These are phyloP conservation scores for Terrapene triunguis DNA, from an alignment of 2,113 vertebrate species.

Conservation along the genomic window DNA sequence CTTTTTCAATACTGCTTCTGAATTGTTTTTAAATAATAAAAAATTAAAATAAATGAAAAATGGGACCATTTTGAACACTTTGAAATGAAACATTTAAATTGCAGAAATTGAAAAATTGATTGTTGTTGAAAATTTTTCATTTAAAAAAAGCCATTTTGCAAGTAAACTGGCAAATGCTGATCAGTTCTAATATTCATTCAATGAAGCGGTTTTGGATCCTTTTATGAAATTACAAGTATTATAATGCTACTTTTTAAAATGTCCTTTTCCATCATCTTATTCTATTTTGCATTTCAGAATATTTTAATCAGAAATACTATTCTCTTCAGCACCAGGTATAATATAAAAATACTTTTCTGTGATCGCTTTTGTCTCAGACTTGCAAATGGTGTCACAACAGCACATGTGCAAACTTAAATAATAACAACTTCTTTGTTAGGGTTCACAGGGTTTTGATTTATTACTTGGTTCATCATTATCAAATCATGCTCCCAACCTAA, in stretches of 20 bases:
- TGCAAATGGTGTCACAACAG: background rate
- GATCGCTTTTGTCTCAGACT: background rate
- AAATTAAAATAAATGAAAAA: background rate
- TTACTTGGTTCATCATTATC: conserved; percentile 45
- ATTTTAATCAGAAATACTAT: background rate
- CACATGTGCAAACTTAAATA: background rate
- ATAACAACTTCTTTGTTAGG: background rate
- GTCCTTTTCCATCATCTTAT: background rate
- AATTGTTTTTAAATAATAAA: background rate
- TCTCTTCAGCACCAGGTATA: background rate
- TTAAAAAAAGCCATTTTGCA: background rate
- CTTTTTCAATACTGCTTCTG: background rate
- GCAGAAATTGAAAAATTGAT: background rate
- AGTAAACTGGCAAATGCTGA: background rate
- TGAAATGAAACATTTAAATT: background rate
- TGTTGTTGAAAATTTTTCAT: background rate
- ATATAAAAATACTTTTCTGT: background rate
- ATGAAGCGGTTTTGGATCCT: background rate
- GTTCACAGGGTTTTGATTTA: conserved; percentile 13
- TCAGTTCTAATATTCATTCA: background rate
- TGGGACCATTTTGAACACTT: background rate
- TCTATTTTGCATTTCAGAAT: background rate
- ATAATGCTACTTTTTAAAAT: background rate
- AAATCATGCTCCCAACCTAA: conserved; percentile 51
- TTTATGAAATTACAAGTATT: background rate